A percentile compares a stretch with the other conserved stretches of the same genome.
Evolutionary conservation across 2,888 invertebrate species (phyloP).

Genomic region (Blera fallax): DNA sequence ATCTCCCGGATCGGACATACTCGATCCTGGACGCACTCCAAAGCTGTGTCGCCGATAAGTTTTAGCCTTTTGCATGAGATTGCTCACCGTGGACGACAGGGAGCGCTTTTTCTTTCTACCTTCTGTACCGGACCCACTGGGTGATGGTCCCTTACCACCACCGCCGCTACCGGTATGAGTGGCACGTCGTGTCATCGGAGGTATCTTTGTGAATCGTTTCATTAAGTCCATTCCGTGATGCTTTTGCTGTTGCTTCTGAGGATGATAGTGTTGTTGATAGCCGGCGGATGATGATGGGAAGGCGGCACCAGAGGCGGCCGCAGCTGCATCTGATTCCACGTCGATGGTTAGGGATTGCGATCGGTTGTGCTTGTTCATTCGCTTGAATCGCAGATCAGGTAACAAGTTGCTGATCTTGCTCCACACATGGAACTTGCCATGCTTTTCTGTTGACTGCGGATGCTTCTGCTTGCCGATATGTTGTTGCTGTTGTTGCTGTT

Average conservation of each 20-base stretch:
- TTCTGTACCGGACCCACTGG: constrained; percentile 74
- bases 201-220: constrained; percentile 77
- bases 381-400: constrained; percentile 88
- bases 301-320: neutral
- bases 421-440: constrained; percentile 77
- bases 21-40: constrained; percentile 83
- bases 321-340: constrained; percentile 81
- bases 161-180: constrained; percentile 64
- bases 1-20: constrained; percentile 88
- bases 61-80: constrained; percentile 92
- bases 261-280: constrained; percentile 75
- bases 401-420: constrained; percentile 86
- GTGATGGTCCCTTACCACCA: neutral
- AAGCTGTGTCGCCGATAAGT: constrained; percentile 82
- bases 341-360: constrained; percentile 89
- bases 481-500: constrained; percentile 58
- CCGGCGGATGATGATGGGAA: constrained; percentile 8
- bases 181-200: constrained; percentile 76
- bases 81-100: constrained; percentile 92
- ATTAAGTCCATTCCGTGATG: constrained; percentile 74
- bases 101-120: constrained; percentile 92
- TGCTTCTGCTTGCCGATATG: constrained; percentile 57
- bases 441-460: constrained; percentile 73
- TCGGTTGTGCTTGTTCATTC: constrained; percentile 86
- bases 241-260: constrained; percentile 74